phyloP scores from a whole-genome alignment of 2,888 invertebrate species.

The Anorthoa munda region DNA sequence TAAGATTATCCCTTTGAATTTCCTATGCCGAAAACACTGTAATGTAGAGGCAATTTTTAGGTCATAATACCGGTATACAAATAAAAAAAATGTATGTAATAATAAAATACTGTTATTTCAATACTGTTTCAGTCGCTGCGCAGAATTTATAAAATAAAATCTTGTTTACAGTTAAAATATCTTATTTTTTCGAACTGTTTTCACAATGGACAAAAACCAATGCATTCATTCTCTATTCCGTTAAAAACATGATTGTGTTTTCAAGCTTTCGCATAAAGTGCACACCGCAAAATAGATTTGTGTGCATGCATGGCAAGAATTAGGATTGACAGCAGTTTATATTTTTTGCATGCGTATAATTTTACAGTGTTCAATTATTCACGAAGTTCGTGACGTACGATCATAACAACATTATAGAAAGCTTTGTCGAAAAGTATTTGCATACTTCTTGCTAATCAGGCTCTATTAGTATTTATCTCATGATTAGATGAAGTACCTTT shows the following conservation, averaged over 20 bases:
- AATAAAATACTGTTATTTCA: too few species aligned
- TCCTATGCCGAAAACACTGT: background rate
- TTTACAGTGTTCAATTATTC: background rate
- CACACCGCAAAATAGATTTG: background rate
- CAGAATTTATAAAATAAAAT: background rate
- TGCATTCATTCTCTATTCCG: background rate
- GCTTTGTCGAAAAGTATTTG: background rate
- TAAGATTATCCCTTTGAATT: background rate
- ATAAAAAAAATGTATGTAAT: too few species aligned
- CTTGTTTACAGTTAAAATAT: background rate
- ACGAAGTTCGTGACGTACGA: too few species aligned
- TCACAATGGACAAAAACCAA: background rate
- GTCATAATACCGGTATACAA: background rate
- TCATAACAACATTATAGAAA: background rate
- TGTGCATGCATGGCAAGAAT: background rate
- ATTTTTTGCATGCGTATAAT: background rate
- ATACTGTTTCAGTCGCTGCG: too few species aligned
- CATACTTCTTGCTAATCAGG: background rate
- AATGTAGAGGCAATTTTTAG: background rate
- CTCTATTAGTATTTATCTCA: conserved; percentile 1
- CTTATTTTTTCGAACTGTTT: background rate
- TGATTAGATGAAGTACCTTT: background rate
- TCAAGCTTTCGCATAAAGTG: background rate
- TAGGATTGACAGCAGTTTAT: background rate
- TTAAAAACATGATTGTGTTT: background rate